Base-by-base conservation (phyloP, 2,888 invertebrate species). In the Ceriagrion tenellum region DNA sequence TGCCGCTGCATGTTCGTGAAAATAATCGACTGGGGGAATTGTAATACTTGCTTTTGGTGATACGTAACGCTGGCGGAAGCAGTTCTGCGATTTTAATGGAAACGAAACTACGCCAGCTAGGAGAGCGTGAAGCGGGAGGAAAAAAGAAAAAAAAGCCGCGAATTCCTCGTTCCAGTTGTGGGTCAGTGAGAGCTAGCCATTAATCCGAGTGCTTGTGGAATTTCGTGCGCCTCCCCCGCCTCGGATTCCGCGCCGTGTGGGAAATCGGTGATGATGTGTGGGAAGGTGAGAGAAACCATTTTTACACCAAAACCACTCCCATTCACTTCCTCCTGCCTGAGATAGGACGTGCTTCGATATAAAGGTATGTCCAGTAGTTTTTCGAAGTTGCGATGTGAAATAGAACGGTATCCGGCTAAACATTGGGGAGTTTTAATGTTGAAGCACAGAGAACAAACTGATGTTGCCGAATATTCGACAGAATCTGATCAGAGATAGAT, bases 171-270 rank as follows among this genome's bases (percentile, higher is more conserved):
- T 35, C 81, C 81, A 35, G n/a, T 81, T 18, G 30, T 13, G 81
- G 81, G 30, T 81, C 81, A 81, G 35, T 81, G 81, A 16, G 30
- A 81, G 13, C 81, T 30, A 35, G 81, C 35, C 12, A 81, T 81
- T 81, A 81, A 81, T 81, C 35, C 81, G 30, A 81, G 30, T 26
- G 81, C 81, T 35, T 13, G 81, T 81, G 81, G 81, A 81, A 81
- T 81, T 26, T 35, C 81, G 30, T 81, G 13, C 16, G 69, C 81
- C 81, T 30, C 30, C 69, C n/a, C 81, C 81, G 13, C 35, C 16
- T 81, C 35, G 35, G 35, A 81, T 35, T 69, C 69, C 81, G 2
- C 81, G 35, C 13, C 35, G 18, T 30, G 35, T 13, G 30, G 81
- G 35, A 16, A 30, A 35, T 30, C n/a, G 23, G 74, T 12, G 74